Conservation (phyloP, 2,797 vertebrate genomes). For the Lophotriccus pileatus region DNA sequence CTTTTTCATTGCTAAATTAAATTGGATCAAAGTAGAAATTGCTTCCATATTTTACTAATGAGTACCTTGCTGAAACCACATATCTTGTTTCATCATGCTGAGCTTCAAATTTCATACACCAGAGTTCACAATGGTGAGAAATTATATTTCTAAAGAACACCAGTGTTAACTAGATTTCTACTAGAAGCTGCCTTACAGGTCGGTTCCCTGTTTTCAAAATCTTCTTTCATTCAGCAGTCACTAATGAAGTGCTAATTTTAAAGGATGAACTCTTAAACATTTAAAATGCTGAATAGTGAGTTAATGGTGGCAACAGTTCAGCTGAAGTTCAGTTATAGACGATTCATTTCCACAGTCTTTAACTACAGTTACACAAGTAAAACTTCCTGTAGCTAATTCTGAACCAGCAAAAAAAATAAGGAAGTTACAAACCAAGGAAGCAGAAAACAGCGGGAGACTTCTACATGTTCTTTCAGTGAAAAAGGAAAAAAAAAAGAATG, state of each 20-base stretch:
- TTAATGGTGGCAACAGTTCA: not conserved
- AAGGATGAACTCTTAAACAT: not conserved
- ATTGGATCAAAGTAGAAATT: not conserved
- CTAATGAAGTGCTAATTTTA: not conserved
- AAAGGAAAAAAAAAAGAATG: not conserved
- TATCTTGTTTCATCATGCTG: not conserved
- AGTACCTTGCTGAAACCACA: not conserved
- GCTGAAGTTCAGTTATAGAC: not conserved
- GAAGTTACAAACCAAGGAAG: constrained; percentile 56
- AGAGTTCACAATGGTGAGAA: not conserved
- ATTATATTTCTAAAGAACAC: not conserved
- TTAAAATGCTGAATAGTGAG: not conserved
- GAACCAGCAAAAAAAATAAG: not conserved
- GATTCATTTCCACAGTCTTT: not conserved
- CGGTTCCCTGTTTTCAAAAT: not conserved
- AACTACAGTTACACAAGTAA: not conserved
- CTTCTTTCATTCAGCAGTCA: not conserved
- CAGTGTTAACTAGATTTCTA: not conserved
- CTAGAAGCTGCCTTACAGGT: not conserved
- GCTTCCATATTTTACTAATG: not conserved
- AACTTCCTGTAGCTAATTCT: not conserved
- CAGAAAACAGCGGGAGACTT: constrained; percentile 61
- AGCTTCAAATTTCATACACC: not conserved
- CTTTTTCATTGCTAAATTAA: not conserved
- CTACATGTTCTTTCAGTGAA: not conserved